Evolutionary conservation across 2,797 vertebrate species (phyloP).

Genomic region (Dromococcyx pavoninus): DNA sequence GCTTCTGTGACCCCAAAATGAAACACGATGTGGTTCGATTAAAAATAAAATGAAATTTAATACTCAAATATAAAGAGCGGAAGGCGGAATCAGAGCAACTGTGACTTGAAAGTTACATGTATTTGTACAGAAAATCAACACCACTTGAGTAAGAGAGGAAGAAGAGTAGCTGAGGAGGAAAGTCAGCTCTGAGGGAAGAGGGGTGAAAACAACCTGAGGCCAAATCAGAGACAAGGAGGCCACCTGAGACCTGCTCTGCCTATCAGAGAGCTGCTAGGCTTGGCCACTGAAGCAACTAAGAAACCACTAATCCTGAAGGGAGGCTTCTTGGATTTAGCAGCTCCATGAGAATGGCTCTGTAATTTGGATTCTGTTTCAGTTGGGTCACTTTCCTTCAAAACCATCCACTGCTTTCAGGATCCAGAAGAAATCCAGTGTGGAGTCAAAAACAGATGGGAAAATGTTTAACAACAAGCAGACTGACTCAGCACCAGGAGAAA

Average conservation of each 20-base stretch:
- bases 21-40: neutral
- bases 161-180: neutral
- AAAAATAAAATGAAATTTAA: conserved; percentile 4
- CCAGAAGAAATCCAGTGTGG: neutral
- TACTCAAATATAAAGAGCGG: neutral
- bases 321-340: neutral
- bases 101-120: neutral
- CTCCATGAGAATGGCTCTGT: neutral
- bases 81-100: neutral
- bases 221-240: neutral
- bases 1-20: neutral
- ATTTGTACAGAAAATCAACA: neutral
- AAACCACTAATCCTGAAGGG: neutral
- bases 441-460: neutral
- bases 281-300: neutral
- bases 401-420: neutral
- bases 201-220: neutral
- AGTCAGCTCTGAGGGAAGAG: neutral
- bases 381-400: neutral
- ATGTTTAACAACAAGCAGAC: neutral
- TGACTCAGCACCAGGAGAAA: neutral
- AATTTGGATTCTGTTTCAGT: neutral
- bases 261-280: neutral
- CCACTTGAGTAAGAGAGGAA: neutral
- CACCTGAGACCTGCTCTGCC: neutral